A percentile compares a stretch with the other conserved stretches of the same genome.
Conservation (phyloP, 2,888 invertebrate genomes). For the Mechanitis messenoides region DNA sequence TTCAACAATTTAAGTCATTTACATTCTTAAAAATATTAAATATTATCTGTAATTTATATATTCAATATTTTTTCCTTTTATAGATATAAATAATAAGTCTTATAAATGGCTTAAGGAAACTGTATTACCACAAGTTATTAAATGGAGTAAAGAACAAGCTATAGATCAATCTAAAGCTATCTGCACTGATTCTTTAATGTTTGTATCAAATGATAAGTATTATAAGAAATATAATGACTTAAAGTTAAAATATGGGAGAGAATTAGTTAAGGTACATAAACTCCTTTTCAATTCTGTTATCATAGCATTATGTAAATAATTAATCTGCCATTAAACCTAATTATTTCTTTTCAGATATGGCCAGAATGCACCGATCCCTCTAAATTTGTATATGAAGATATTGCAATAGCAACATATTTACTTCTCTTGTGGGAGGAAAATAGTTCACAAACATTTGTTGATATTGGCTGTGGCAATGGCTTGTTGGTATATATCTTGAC, state of each 20-base stretch:
- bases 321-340: too few species aligned
- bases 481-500: conserved; percentile 90
- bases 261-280: conserved; percentile 79
- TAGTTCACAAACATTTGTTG: conserved; percentile 83
- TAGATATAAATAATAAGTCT: conserved; percentile 46
- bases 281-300: not conserved
- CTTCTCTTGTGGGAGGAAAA: conserved; percentile 85
- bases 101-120: conserved; percentile 74
- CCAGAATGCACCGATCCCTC: conserved; percentile 94
- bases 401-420: conserved; percentile 94
- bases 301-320: too few species aligned
- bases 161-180: conserved; percentile 33
- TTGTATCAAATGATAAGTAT: conserved; percentile 83
- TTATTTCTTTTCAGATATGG: conserved; percentile 81
- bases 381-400: conserved; percentile 97
- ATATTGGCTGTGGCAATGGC: conserved; percentile 99
- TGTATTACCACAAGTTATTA: conserved; percentile 77
- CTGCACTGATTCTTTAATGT: conserved; percentile 76
- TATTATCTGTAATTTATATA: conserved; percentile 2
- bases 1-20: conserved; percentile 19
- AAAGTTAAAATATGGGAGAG: conserved; percentile 86
- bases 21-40: too few species aligned
- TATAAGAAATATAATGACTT: conserved; percentile 82
- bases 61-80: conserved; percentile 29
- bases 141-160: conserved; percentile 75